Conservation (phyloP, 2,797 vertebrate genomes). For the Petrocephalus schoutedeni region DNA sequence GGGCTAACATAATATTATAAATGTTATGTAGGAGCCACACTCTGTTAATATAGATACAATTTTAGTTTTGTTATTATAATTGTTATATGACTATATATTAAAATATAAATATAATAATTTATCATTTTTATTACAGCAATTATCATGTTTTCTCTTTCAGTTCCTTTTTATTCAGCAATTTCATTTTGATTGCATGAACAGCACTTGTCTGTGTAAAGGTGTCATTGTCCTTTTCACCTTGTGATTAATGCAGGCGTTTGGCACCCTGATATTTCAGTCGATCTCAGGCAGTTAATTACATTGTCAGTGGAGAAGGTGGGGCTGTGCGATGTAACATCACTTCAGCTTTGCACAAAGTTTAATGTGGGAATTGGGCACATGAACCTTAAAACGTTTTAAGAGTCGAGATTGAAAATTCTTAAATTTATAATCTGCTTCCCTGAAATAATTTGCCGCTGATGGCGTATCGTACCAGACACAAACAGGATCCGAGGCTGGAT, state of each 20-base stretch:
- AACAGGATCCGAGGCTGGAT: neutral
- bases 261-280: neutral
- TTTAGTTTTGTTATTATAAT: neutral
- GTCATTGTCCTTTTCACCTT: neutral
- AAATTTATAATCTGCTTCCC: neutral
- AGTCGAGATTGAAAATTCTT: neutral
- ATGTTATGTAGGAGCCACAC: neutral
- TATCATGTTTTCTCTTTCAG: neutral
- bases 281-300: neutral
- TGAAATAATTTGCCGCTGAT: neutral
- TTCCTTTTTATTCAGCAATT: neutral
- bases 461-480: neutral
- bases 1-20: neutral
- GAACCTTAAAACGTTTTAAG: neutral
- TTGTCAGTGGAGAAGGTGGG: neutral
- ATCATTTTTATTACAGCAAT: neutral
- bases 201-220: neutral
- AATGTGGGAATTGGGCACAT: neutral
- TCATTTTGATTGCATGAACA: neutral
- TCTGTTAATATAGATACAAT: neutral
- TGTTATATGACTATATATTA: neutral
- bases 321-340: neutral
- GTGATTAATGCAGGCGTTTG: neutral
- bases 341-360: neutral
- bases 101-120: no score